Evolutionary conservation across 2,113 vertebrate species (phyloP).

Genomic region (Pontoporia blainvillei): DNA sequence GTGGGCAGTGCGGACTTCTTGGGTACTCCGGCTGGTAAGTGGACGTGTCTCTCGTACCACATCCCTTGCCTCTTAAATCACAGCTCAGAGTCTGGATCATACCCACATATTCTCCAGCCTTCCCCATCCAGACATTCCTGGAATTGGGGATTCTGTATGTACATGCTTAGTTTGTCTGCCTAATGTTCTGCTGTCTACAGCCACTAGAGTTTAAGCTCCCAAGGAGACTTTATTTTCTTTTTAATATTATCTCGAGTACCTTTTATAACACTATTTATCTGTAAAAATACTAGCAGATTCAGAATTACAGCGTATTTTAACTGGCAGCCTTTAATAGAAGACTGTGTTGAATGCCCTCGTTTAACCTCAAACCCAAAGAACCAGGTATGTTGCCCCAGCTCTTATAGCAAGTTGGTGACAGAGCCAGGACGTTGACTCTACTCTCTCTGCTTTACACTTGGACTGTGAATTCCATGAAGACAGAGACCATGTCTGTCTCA

Average conservation of each 20-base stretch:
- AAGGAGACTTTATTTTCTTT: not conserved
- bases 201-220: not conserved
- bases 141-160: not conserved
- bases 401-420: not conserved
- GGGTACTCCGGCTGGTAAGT: conserved; percentile 98
- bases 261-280: not conserved
- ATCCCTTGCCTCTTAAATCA: conserved; percentile 5
- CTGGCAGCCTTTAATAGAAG: not conserved
- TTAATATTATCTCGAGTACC: not conserved
- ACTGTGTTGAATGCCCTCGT: not conserved
- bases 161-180: not conserved
- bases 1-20: conserved; percentile 95
- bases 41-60: not conserved
- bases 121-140: not conserved
- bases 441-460: not conserved
- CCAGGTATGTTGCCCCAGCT: not conserved
- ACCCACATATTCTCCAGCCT: not conserved
- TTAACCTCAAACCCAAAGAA: not conserved
- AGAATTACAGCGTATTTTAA: not conserved
- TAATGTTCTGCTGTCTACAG: not conserved
- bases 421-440: not conserved
- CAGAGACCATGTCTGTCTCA: not conserved
- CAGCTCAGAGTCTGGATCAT: not conserved
- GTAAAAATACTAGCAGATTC: not conserved
- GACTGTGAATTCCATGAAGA: not conserved